Evolutionary conservation across 2,888 invertebrate genomes (phyloP), one percentile per base, ranked within the genome.

Genomic region (Sipunculus nudus): DNA sequence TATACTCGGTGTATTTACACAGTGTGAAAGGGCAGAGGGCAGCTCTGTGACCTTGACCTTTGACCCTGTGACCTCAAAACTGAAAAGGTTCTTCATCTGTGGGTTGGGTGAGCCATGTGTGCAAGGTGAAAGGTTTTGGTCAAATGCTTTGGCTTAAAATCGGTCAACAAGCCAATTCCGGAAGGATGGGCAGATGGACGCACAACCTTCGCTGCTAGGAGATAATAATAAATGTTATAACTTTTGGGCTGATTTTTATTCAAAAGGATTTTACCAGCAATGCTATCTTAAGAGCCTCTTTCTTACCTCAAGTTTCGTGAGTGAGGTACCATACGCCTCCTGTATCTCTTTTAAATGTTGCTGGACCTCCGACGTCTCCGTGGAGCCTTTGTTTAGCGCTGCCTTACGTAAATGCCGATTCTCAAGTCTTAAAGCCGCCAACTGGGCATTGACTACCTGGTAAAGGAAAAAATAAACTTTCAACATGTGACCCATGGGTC

Each of bases 401-500:
- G 72, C 72, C 65, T 73, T 74, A 16, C 78, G 67, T 32, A 78
- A 64, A 47, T 73, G 75, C 19, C 74, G 63, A 61, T 78, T 79
- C 65, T 79, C 79, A 46, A 74, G 58, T 8, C 74, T 71, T 40
- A 78, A 64, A 19, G 76, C 75, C 31, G 78, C 76, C 32, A 77
- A 64, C 70, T 77, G 76, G 23, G 77, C 74, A 61, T 71, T 74
- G 23, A 75, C 68, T 10, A 78, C 75, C 78, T 79, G 65, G 6
- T 43, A 26, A 43, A 41, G 21, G 29, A 53, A n/a, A n/a, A n/a
- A n/a, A n/a, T n/a, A n/a, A n/a, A n/a, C 25, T 32, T 10, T 35
- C 38, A 16, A 16, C 16, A 16, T n/a, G n/a, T n/a, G n/a, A n/a
- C n/a, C n/a, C n/a, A n/a, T n/a, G n/a, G n/a, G n/a, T n/a, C n/a